Evolutionary conservation across 2,113 vertebrate genomes (phyloP).

Genomic region (Neotragus pygmaeus): DNA sequence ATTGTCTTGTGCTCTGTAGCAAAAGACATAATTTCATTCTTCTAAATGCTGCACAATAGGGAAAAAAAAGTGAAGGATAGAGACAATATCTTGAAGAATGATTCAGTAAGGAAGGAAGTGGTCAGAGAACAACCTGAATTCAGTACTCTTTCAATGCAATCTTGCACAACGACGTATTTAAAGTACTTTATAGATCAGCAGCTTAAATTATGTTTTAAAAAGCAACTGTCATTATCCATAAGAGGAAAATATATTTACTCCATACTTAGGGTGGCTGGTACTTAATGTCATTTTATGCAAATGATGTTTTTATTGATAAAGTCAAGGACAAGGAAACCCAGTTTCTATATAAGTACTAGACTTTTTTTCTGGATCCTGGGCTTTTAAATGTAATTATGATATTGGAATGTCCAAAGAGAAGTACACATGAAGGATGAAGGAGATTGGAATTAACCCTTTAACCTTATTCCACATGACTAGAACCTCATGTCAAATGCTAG

Average conservation of each 20-base stretch:
- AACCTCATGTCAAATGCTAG: not conserved
- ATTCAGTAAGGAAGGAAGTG: not conserved
- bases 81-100: not conserved
- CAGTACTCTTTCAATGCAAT: not conserved
- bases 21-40: slow-evolving; percentile 26
- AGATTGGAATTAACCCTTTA: not conserved
- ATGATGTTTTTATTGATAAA: not conserved
- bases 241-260: not conserved
- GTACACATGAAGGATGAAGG: not conserved
- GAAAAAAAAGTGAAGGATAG: not conserved
- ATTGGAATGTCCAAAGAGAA: not conserved
- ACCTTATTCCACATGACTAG: not conserved
- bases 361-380: not conserved
- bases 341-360: not conserved
- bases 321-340: not conserved
- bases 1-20: not conserved
- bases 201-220: not conserved
- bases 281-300: not conserved
- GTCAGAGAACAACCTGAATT: not conserved
- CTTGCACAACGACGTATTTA: not conserved
- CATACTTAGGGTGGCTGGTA: not conserved
- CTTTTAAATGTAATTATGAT: not conserved
- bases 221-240: not conserved
- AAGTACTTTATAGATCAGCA: not conserved
- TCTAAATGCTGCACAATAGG: not conserved